Percentiles rank a stretch among this genome's conserved stretches.
phyloP scores from a whole-genome alignment of 2,888 invertebrate genomes.

The Saturnia pavonia region DNA sequence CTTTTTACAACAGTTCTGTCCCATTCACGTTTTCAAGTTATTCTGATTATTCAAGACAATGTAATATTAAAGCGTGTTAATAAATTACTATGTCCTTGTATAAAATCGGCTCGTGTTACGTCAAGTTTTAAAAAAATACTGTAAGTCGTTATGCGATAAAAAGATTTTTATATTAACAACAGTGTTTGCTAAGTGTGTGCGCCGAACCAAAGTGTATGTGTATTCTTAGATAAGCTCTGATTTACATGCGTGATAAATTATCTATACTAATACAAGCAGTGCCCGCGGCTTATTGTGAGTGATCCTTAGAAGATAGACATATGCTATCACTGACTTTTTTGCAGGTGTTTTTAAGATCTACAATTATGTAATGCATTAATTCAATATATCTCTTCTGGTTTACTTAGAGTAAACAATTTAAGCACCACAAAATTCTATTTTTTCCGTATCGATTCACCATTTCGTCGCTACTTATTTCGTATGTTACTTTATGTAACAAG shows the following conservation, averaged over 20 bases:
- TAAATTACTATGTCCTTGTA: conserved; percentile 7
- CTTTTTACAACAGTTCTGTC: neutral
- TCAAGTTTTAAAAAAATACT: conserved; percentile 26
- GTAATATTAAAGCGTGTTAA: neutral
- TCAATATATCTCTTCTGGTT: no score
- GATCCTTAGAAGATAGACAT: no score
- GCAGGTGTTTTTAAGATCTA: no score
- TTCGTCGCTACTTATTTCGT: no score
- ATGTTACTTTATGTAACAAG: no score
- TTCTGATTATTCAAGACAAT: neutral
- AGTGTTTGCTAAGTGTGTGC: conserved; percentile 10
- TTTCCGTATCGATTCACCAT: no score
- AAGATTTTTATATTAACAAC: conserved; percentile 10
- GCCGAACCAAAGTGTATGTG: neutral
- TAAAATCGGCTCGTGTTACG: conserved; percentile 29
- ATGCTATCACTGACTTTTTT: no score
- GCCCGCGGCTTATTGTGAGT: no score
- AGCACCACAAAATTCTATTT: no score
- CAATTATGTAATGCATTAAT: no score
- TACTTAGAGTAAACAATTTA: no score
- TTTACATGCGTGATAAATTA: neutral
- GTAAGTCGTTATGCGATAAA: conserved; percentile 32
- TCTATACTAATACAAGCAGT: no score
- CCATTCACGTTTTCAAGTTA: neutral
- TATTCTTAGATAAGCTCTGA: conserved; percentile 1